phyloP scores from a whole-genome alignment of 2,113 vertebrate genomes.

The Corythornis cristatus region DNA sequence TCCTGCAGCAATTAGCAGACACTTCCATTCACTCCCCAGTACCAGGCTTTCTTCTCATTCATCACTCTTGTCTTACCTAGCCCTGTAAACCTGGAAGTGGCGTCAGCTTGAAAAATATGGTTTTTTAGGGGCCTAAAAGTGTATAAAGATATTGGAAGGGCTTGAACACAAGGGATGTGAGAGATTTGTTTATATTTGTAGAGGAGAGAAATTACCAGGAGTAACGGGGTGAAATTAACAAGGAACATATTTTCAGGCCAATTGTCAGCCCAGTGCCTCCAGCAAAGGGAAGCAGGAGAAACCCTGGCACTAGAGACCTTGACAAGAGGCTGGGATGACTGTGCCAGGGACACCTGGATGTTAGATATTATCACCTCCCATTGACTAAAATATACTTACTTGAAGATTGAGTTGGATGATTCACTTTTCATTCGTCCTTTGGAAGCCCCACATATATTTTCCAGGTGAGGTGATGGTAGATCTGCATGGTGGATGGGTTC shows the following conservation, averaged over 20 bases:
- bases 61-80: background rate
- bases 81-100: background rate
- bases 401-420: background rate
- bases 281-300: background rate
- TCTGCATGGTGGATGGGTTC: accelerated
- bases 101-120: background rate
- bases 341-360: background rate
- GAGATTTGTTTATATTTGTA: background rate
- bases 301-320: background rate
- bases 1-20: slow-evolving; percentile 20
- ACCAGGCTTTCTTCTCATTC: background rate
- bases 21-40: background rate
- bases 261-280: background rate
- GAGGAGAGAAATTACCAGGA: background rate
- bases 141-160: background rate
- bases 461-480: background rate
- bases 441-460: background rate
- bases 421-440: background rate
- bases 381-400: background rate
- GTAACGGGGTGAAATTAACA: background rate
- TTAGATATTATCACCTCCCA: no score
- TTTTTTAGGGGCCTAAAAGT: background rate
- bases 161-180: background rate
- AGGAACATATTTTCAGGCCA: background rate
- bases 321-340: background rate